Base-by-base conservation (phyloP, 2,888 invertebrate species). In the Ophraella communa region DNA sequence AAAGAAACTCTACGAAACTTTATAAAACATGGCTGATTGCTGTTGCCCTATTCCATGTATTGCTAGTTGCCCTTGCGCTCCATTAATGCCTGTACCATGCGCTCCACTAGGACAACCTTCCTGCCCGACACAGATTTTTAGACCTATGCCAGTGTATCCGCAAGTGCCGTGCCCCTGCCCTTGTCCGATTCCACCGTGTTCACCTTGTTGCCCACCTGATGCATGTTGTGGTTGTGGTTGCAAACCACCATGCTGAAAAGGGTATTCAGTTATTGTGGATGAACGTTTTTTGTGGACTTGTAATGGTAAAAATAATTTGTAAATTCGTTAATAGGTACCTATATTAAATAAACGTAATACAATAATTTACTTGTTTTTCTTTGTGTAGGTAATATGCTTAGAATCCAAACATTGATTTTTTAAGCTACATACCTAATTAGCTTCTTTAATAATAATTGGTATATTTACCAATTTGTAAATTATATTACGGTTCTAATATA, bases 71-170 rank as follows among this genome's bases (percentile, higher is more conserved):
- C 68, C 64, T 11, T 72, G 72, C 30, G 63, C 67, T 8, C 71
- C 71, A 2, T 62, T 67, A 8, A 69, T 70, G 2, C 69, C 71
- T 3, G 69, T 71, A 18, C 60, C 69, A 14, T 66, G 66, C 47
- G 73, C 70, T 5, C 71, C 69, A 5, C 51, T 73, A 11, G 72
- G 67, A 5, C 73, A 73, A 51, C 73, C 73, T 7, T 70, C 70
- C 11, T 62, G 65, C 23, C 73, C 73, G 5, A 65, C 70, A 5
- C 70, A 69, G 2, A 53, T 73, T 5, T 47, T 71, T 3, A 51
- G 49, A 17, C 71, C 65, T 24, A 67, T 72, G 11, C 74, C 74
- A 11, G 52, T 73, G 64, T 68, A 73, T 35, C 65, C 69, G 2
- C 67, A 67, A 10, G 59, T 57, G 42, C 70, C 68, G 3, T 71